phyloP scores from a whole-genome alignment of 2,888 invertebrate species.

The Catotricha subobsoleta region DNA sequence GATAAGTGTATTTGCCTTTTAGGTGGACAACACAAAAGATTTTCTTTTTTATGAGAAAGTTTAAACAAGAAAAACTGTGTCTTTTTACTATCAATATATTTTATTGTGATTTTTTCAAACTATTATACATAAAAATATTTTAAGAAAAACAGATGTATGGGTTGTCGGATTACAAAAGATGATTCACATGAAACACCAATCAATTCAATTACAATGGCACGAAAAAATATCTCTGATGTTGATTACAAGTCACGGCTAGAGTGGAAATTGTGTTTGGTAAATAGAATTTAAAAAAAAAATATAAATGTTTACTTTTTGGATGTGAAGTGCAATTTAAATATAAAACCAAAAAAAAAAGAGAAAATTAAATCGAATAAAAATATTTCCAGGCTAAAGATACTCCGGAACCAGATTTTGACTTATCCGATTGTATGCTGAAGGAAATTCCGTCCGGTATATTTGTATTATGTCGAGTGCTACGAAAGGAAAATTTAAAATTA shows the following conservation, averaged over 20 bases:
- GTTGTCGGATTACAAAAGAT: conserved; percentile 17
- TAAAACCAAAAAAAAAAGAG: background rate
- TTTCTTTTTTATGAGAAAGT: too few relatives aligned
- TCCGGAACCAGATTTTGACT: conserved; percentile 63
- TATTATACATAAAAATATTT: too few relatives aligned
- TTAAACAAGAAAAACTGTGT: too few relatives aligned
- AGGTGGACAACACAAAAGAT: too few relatives aligned
- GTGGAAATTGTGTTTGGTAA: conserved; percentile 18
- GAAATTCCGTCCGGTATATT: conserved; percentile 60
- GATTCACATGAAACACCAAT: conserved; percentile 9
- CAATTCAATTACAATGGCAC: conserved; percentile 11
- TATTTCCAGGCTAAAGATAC: conserved; percentile 39
- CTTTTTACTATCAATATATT: too few relatives aligned
- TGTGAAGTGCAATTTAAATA: too few relatives aligned
- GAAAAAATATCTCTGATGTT: conserved; percentile 9
- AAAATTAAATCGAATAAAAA: background rate
- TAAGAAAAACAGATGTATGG: conserved; percentile 16
- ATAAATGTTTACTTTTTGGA: too few relatives aligned
- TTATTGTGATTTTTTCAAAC: too few relatives aligned
- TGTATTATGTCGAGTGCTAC: conserved; percentile 61
- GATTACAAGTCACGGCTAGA: conserved; percentile 18
- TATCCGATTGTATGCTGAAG: conserved; percentile 58
- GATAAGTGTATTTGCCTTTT: too few relatives aligned
- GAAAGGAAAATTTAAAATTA: conserved; percentile 50
- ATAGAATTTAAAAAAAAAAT: conserved; percentile 1